Evolutionary conservation across 2,113 vertebrate species (phyloP), one percentile per base, ranked within the genome.

Genomic region (Paramormyrops kingsleyae): DNA sequence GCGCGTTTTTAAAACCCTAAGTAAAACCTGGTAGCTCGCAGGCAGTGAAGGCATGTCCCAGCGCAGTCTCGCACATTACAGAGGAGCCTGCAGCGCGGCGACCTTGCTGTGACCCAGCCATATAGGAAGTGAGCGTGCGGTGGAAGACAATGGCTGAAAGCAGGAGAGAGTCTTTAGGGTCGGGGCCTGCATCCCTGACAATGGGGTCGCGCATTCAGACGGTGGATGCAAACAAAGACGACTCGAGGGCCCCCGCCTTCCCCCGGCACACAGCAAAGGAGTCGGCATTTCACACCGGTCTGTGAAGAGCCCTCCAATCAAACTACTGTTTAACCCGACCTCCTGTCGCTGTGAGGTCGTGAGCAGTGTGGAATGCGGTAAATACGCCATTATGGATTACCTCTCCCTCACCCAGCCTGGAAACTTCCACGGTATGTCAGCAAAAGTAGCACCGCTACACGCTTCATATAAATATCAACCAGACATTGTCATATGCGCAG

Each of bases 271-370:
- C 95, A 93, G 94, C 92, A 95, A 95, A 93, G 94, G 94, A 95
- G 91, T 94, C 93, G 95, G 95, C 94, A 96, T 97, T 96, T 97
- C 95, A 96, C 96, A 96, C 96, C 86, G 92, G 87, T 90, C 93
- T 94, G 96, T 94, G 95, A 96, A 96, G 95, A 95, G 93, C 94
- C 94, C 95, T 96, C 96, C 95, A 96, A 92, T 95, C 94, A 95
- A 95, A 96, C 95, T 95, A 96, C 95, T 97, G 96, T 97, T 96
- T 96, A 96, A 96, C 95, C 93, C 90, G 94, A 95, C 94, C 95
- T 91, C 92, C 93, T 92, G 92, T 92, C 93, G 92, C 91, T 92
- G 94, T 94, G 94, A 95, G 94, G 95, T 91, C 91, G 90, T 91
- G 91, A 94, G 91, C 91, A 91, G 89, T 93, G 93, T 94, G 94